Evolutionary conservation across 2,797 vertebrate species (phyloP).

Genomic region (Syngnathus rostellatus): DNA sequence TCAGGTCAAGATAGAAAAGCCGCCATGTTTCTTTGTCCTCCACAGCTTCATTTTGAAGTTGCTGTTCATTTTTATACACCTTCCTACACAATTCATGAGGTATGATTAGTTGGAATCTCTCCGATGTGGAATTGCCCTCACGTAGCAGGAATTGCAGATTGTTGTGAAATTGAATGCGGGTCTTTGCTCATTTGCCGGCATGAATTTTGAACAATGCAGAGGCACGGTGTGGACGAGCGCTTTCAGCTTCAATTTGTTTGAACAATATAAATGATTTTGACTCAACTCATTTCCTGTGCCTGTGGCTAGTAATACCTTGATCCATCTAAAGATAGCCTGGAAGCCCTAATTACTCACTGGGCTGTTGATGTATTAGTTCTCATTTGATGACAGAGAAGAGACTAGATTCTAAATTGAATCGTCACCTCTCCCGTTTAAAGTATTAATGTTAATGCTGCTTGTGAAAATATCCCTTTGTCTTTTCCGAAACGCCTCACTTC

Average conservation of each 20-base stretch:
- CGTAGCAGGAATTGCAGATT: conserved; percentile 32
- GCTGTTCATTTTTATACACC: conserved; percentile 56
- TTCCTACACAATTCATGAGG: conserved; percentile 65
- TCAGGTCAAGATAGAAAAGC: conserved; percentile 26
- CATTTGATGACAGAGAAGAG: conserved; percentile 39
- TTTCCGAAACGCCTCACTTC: conserved; percentile 40
- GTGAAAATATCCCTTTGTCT: conserved; percentile 34
- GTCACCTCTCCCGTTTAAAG: conserved; percentile 43
- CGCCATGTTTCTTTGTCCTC: conserved; percentile 50
- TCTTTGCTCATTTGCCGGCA: conserved; percentile 38
- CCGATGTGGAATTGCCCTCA: conserved; percentile 47
- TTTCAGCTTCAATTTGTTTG: conserved; percentile 61
- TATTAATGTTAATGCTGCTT: conserved; percentile 42
- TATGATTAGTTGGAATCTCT: conserved; percentile 74
- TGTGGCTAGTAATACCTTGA: conserved; percentile 58
- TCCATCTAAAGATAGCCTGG: conserved; percentile 54
- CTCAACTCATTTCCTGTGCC: conserved; percentile 59
- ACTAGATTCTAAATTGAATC: conserved; percentile 48
- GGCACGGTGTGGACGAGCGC: conserved; percentile 31
- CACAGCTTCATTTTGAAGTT: conserved; percentile 44
- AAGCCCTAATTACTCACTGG: conserved; percentile 56
- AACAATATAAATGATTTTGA: conserved; percentile 64
- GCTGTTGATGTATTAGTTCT: conserved; percentile 56
- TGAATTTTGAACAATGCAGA: conserved; percentile 36
- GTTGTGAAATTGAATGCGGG: conserved; percentile 35